phyloP scores from a whole-genome alignment of 2,113 vertebrate genomes.

The Seriola rivoliana region DNA sequence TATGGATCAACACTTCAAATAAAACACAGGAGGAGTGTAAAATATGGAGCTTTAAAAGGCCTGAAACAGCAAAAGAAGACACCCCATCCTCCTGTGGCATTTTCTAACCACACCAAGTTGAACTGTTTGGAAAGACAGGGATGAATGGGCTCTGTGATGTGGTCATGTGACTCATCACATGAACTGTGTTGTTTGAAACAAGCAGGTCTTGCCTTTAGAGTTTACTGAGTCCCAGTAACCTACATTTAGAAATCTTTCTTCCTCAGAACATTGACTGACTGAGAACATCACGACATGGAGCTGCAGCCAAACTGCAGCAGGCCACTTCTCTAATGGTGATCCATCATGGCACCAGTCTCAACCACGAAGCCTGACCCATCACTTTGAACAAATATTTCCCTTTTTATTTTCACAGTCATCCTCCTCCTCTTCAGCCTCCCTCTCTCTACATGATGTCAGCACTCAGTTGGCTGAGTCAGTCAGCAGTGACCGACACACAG shows the following conservation, averaged over 20 bases:
- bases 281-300: neutral
- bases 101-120: neutral
- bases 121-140: neutral
- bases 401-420: neutral
- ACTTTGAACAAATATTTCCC: neutral
- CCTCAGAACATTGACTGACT: neutral
- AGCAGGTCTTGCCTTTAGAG: neutral
- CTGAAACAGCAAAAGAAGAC: too few relatives aligned
- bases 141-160: neutral
- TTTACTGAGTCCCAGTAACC: neutral
- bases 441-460: conserved; percentile 18
- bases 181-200: neutral
- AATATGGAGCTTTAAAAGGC: too few relatives aligned
- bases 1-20: too few relatives aligned
- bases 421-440: neutral
- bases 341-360: neutral
- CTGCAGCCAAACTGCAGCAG: neutral
- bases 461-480: conserved; percentile 29
- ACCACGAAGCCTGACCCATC: neutral
- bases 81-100: neutral
- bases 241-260: neutral
- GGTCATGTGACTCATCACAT: conserved; percentile 1
- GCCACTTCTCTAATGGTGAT: neutral
- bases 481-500: conserved; percentile 5
- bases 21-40: too few relatives aligned